Evolutionary conservation across 2,797 vertebrate species (phyloP).

Genomic region (Poeciliopsis infans): DNA sequence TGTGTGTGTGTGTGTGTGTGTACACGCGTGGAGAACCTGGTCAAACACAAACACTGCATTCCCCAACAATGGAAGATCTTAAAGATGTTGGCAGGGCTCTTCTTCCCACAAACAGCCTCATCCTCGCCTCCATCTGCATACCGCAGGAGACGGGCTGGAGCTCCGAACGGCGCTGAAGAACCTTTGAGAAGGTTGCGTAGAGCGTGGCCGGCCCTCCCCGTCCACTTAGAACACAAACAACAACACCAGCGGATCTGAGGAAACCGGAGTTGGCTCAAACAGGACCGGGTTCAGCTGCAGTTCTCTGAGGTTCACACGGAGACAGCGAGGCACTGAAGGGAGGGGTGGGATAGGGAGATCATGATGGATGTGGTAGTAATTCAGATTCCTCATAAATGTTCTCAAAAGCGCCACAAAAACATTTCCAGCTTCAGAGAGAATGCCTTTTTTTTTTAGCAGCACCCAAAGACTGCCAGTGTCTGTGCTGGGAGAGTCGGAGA

Average conservation of each 20-base stretch:
- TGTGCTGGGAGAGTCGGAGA: conserved; percentile 18
- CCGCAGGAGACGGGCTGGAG: conserved; percentile 53
- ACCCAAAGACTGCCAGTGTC: conserved; percentile 23
- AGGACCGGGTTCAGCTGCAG: conserved; percentile 51
- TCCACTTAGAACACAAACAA: conserved; percentile 61
- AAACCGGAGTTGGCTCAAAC: conserved; percentile 29
- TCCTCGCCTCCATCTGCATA: conserved; percentile 39
- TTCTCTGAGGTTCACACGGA: conserved; percentile 44
- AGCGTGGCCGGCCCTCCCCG: conserved; percentile 15
- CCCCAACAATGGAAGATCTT: conserved; percentile 36
- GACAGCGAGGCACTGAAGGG: conserved; percentile 20
- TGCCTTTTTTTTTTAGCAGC: conserved; percentile 8
- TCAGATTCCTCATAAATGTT: conserved; percentile 71
- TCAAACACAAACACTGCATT: conserved; percentile 41
- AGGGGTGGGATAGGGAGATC: conserved; percentile 36
- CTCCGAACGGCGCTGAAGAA: conserved; percentile 40
- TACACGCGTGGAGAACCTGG: conserved; percentile 3
- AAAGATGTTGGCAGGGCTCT: conserved; percentile 34
- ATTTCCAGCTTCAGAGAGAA: conserved; percentile 55
- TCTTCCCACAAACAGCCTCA: conserved; percentile 50
- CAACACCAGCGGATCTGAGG: conserved; percentile 47
- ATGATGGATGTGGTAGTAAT: conserved; percentile 69
- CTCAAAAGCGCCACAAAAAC: conserved; percentile 66
- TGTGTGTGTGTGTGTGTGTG: background rate
- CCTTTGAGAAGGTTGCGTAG: conserved; percentile 40